phyloP scores from a whole-genome alignment of 2,888 invertebrate species.

The Scrobipalpa costella region DNA sequence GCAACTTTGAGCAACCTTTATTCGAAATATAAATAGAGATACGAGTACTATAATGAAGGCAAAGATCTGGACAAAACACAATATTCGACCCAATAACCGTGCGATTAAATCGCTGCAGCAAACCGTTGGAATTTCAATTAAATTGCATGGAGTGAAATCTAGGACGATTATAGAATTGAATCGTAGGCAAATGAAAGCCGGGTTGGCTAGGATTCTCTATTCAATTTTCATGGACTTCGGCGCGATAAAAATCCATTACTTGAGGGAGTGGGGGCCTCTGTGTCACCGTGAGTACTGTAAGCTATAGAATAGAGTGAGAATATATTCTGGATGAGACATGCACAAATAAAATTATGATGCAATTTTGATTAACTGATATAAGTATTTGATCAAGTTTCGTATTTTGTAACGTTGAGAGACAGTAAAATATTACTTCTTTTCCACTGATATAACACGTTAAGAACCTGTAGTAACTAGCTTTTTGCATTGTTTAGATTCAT shows the following conservation, averaged over 20 bases:
- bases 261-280: constrained; percentile 55
- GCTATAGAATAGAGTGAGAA: constrained; percentile 38
- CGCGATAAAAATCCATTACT: constrained; percentile 75
- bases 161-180: constrained; percentile 72
- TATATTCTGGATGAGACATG: constrained; percentile 46
- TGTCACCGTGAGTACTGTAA: constrained; percentile 50
- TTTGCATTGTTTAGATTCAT: too few relatives aligned
- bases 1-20: constrained; percentile 18
- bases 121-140: constrained; percentile 67
- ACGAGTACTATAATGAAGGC: constrained; percentile 9
- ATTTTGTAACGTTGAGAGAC: neutral
- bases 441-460: too few relatives aligned
- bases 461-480: too few relatives aligned
- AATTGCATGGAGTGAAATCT: constrained; percentile 76
- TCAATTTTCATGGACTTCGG: constrained; percentile 71
- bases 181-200: constrained; percentile 74
- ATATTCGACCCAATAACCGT: constrained; percentile 51
- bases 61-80: constrained; percentile 29
- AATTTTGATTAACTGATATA: neutral
- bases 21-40: constrained; percentile 15
- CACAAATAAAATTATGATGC: neutral
- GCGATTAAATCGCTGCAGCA: constrained; percentile 55
- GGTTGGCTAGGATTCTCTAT: constrained; percentile 67
- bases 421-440: too few relatives aligned
- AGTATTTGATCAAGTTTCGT: neutral